Evolutionary conservation across 2,888 invertebrate species (phyloP), one percentile per base, ranked within the genome.

Genomic region (Agriopis marginaria): DNA sequence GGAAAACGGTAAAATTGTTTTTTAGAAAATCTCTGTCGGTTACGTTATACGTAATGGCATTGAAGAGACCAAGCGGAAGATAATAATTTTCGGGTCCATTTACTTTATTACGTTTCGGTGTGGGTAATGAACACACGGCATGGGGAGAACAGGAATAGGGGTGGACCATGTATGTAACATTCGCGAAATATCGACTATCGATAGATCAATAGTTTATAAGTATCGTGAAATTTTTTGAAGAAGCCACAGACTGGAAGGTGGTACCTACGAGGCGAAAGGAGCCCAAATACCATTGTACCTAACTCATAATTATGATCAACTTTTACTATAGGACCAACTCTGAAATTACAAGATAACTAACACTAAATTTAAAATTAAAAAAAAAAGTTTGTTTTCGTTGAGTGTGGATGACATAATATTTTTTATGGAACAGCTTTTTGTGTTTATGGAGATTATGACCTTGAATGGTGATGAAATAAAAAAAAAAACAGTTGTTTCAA

Each of bases 81-180:
- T 77, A 77, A 85, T 86, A 85, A 88, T 89, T 87, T 87, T 84
- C 81, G 79, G 82, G 84, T 84, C 86, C 86, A 87, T 87, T 89
- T 86, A 84, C 82, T 85, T 87, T 87, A 87, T 89, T 86, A 87
- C 83, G 79, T 86, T 83, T 80, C 77, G 82, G 81, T 79, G 77
- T 68, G 79, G 79, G 79, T 81, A 84, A 82, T 79, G 77, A 82
- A 77, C 77, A 77, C 78, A 75, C 78, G 78, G 63, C 58, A 72
- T 17, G 62, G 60, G 59, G 47, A 56, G 63, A 67, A 68, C 51
- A 64, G 47, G 17, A 50, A 12, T 61, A 66, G 60, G 42, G 63
- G 51, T 45, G 60, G 10, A 50, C 50, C 3, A 50, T 9, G 40
- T 45, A 12, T 55, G 45, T 12, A 9, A 56, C 32, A 3, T 56